Conservation (phyloP, 2,888 invertebrate species). For the Philonicus albiceps region DNA sequence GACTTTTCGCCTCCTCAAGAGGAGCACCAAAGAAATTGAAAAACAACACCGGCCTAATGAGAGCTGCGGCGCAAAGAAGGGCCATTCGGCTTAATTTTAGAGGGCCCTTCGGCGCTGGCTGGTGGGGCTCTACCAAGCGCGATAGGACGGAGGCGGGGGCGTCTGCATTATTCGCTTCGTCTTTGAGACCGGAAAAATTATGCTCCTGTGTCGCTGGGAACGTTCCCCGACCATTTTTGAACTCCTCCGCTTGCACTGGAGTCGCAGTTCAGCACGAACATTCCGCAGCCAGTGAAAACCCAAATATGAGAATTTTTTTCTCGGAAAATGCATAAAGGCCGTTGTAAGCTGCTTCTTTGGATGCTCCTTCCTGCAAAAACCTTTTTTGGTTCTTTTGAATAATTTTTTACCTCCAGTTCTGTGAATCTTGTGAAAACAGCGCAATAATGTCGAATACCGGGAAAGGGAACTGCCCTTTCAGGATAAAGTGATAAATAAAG, state of each 20-base stretch:
- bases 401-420: background rate
- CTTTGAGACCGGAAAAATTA: constrained; percentile 37
- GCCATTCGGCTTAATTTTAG: constrained; percentile 43
- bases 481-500: constrained; percentile 14
- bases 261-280: background rate
- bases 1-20: constrained; percentile 32
- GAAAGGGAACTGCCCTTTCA: background rate
- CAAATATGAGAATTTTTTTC: constrained; percentile 20
- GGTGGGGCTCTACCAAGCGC: background rate
- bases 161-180: constrained; percentile 1
- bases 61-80: constrained; percentile 39
- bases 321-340: constrained; percentile 20
- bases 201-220: constrained; percentile 17
- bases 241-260: background rate
- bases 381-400: constrained; percentile 16
- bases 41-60: constrained; percentile 48
- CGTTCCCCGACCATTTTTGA: background rate
- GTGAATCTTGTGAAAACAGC: constrained; percentile 11
- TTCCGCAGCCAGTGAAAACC: background rate
- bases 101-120: constrained; percentile 9
- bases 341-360: constrained; percentile 14
- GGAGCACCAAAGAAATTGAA: constrained; percentile 44
- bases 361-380: background rate
- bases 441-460: background rate
- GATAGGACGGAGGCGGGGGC: background rate